Evolutionary conservation across 1,140 invertebrate species (phyloP), one percentile per base, ranked within the genome.

Genomic region (Sarcophaga peregrina): DNA sequence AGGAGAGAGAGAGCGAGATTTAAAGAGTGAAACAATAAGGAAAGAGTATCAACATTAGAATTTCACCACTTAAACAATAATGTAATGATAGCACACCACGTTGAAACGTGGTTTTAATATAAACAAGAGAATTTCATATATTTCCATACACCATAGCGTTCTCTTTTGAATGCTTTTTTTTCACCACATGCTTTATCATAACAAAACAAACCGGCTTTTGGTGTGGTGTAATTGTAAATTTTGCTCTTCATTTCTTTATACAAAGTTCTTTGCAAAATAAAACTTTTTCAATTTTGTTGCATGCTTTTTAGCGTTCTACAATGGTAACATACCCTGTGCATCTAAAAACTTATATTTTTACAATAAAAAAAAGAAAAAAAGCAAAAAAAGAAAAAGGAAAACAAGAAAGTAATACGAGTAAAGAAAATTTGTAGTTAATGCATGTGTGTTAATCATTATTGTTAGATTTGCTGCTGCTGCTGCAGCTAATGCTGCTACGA

Each of bases 261-360:
- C 15, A 68, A 20, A 5, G 6, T 50, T 68, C 58, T 68, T 68
- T 25, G 17, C 8, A 20, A 58, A 58, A 58, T 13, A 68, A 68
- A 20, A 68, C 2, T 20, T 68, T 68, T 68, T 68, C n/a, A 20
- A n/a, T 68, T 68, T 68, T 68, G 20, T 68, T 68, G 62, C 62
- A 68, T 68, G 20, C 62, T 25, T 68, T 68, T n/a, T 20, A n/a
- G 62, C 62, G 62, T 68, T 25, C 20, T 10, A 25, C 20, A 25
- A 10, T 68, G 25, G 25, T 4, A 37, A 37, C 25, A 37, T 37
- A 37, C 25, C 4, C 25, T 37, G 4, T 37, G 25, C 25, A 37
- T 37, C 1, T 37, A 37, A 37, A n/a, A 37, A 37, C 25, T 37
- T 37, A 37, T 37, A 37, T 37, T 37, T 37, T 37, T 37, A 2